phyloP scores from a whole-genome alignment of 2,797 vertebrate species.

The Fistularia tabacaria region DNA sequence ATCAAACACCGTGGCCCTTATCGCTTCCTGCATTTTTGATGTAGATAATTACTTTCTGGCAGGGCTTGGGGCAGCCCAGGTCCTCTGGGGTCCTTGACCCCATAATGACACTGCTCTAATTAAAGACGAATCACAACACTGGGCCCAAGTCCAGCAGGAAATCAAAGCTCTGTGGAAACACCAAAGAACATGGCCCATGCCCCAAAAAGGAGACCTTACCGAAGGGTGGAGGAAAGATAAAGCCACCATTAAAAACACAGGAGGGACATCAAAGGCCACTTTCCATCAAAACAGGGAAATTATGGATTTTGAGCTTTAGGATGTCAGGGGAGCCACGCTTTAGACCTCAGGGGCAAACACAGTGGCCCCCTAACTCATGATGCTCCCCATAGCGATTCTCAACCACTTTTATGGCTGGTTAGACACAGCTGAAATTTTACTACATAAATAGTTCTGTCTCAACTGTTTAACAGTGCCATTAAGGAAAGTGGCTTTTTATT shows the following conservation, averaged over 20 bases:
- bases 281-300: conserved; percentile 24
- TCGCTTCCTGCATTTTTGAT: conserved; percentile 64
- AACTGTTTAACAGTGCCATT: conserved; percentile 16
- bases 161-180: conserved; percentile 50
- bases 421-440: conserved; percentile 32
- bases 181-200: conserved; percentile 19
- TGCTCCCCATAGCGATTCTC: conserved; percentile 17
- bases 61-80: conserved; percentile 13
- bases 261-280: conserved; percentile 39
- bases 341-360: conserved; percentile 42
- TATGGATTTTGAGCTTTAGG: conserved; percentile 14
- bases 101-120: conserved; percentile 49
- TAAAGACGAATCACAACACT: conserved; percentile 40
- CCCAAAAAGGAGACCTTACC: conserved; percentile 38
- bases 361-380: conserved; percentile 16
- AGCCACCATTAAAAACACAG: conserved; percentile 32
- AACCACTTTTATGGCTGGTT: conserved; percentile 36
- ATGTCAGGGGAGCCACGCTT: conserved; percentile 24
- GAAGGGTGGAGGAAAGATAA: conserved; percentile 11
- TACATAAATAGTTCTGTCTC: conserved; percentile 4
- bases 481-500: conserved; percentile 37
- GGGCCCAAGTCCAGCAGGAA: conserved; percentile 40
- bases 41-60: conserved; percentile 48
- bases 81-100: conserved; percentile 53
- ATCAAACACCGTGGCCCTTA: conserved; percentile 46